Conservation (phyloP, 2,113 vertebrate genomes). For the Sylvia atricapilla region DNA sequence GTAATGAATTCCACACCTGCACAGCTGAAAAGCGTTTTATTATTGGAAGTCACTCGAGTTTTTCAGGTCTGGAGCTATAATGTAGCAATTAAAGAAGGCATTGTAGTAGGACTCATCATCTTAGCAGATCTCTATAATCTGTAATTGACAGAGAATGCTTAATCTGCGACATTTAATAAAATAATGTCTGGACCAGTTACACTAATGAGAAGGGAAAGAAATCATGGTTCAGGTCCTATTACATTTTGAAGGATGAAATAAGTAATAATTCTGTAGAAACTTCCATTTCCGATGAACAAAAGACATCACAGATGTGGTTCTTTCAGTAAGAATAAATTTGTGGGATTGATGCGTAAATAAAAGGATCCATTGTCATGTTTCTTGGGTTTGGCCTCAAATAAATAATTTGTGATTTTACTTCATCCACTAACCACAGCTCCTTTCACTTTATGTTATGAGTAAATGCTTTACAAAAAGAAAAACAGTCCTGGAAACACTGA, state of each 20-base stretch:
- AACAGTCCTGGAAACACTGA: background rate
- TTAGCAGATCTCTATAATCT: slow-evolving; percentile 40
- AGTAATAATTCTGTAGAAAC: slow-evolving; percentile 3
- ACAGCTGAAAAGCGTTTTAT: slow-evolving; percentile 36
- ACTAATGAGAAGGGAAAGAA: slow-evolving; percentile 45
- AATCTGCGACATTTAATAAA: slow-evolving; percentile 54
- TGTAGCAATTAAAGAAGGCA: slow-evolving; percentile 54
- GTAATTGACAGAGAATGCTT: slow-evolving; percentile 62
- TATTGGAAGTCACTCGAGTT: background rate
- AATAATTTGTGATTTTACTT: background rate
- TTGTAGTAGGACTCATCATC: slow-evolving; percentile 40
- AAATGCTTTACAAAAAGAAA: background rate
- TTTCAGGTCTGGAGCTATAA: slow-evolving; percentile 58
- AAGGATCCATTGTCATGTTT: background rate
- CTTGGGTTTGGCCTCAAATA: background rate
- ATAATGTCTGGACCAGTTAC: slow-evolving; percentile 24
- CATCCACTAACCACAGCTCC: background rate
- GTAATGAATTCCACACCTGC: slow-evolving; percentile 52
- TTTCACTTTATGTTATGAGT: background rate
- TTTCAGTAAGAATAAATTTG: background rate
- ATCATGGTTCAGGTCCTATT: background rate
- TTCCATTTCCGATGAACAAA: background rate
- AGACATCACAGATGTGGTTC: background rate
- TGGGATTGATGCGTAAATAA: background rate
- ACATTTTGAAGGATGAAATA: slow-evolving; percentile 48